These are phyloP conservation scores for Sanderia malayensis DNA, from an alignment of 30 jellyfish, hydroid and myxozoan genomes.

Conservation along the genomic window DNA sequence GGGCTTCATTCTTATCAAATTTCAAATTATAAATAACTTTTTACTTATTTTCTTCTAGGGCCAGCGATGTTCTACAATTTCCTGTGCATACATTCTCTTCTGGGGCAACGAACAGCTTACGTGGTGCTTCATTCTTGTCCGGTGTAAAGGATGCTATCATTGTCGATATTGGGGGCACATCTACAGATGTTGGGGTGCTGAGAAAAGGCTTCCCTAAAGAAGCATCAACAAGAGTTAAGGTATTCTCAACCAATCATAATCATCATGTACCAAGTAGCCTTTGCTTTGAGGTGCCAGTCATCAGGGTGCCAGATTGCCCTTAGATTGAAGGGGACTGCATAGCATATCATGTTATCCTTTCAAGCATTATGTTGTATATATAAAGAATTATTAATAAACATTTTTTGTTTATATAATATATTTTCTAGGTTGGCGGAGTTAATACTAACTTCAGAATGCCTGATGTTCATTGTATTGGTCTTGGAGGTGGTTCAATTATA, in stretches of 20 bases:
- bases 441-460: slow-evolving; percentile 71
- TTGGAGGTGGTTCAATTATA: slow-evolving; percentile 72
- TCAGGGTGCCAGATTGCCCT: too few relatives aligned
- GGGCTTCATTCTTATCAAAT: too few relatives aligned
- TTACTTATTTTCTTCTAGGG: slow-evolving; percentile 20
- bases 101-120: slow-evolving; percentile 74
- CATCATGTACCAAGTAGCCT: too few relatives aligned
- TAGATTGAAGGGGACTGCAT: too few relatives aligned
- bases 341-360: too few relatives aligned
- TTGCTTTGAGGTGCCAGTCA: too few relatives aligned
- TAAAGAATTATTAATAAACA: too few relatives aligned
- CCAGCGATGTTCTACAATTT: slow-evolving; percentile 16
- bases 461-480: slow-evolving; percentile 49
- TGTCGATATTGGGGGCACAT: slow-evolving; percentile 78
- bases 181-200: slow-evolving; percentile 67
- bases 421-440: slow-evolving; percentile 75
- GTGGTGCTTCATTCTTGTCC: slow-evolving; percentile 66
- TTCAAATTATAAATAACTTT: too few relatives aligned
- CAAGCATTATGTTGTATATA: too few relatives aligned
- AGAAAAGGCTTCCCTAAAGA: slow-evolving; percentile 59
- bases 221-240: slow-evolving; percentile 70
- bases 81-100: slow-evolving; percentile 73
- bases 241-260: not conserved
- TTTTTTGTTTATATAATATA: too few relatives aligned
- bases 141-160: slow-evolving; percentile 51